Evolutionary conservation across 53 echinoderm and acorn worm genomes (phyloP).

Genomic region (Glandiceps talaboti): DNA sequence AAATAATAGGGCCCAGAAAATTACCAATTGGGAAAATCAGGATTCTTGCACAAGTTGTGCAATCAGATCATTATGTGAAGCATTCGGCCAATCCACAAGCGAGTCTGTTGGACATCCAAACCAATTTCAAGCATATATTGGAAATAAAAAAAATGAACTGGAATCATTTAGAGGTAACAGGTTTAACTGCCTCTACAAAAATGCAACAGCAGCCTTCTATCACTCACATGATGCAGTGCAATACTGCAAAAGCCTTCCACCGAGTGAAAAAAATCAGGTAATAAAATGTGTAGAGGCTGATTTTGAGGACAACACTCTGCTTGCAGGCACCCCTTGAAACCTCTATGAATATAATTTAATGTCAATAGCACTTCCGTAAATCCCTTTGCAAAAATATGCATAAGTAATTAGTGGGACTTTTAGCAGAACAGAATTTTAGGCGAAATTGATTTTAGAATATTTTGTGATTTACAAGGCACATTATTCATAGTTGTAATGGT

Average conservation of each 20-base stretch:
- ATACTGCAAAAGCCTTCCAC: background rate
- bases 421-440: too few species aligned
- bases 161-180: conserved; percentile 13
- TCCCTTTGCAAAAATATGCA: background rate
- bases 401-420: background rate
- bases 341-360: background rate
- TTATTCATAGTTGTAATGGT: too few species aligned
- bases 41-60: conserved; percentile 20
- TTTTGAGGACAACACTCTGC: background rate
- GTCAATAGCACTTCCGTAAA: background rate
- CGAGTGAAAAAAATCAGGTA: conserved; percentile 7
- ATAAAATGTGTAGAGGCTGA: conserved; percentile 13
- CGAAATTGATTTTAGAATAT: too few species aligned
- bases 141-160: background rate
- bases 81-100: conserved; percentile 4
- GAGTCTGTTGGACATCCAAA: conserved; percentile 20
- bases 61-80: conserved; percentile 10
- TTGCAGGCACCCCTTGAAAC: conserved; percentile 3
- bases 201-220: conserved; percentile 10
- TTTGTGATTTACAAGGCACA: too few species aligned
- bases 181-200: conserved; percentile 12
- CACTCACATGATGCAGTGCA: background rate
- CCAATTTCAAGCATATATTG: conserved; percentile 11
- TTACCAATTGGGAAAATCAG: conserved; percentile 6
- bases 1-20: conserved; percentile 2